These are phyloP conservation scores for Acronicta aceris DNA, from an alignment of 2,888 invertebrate genomes.

Conservation along the genomic window DNA sequence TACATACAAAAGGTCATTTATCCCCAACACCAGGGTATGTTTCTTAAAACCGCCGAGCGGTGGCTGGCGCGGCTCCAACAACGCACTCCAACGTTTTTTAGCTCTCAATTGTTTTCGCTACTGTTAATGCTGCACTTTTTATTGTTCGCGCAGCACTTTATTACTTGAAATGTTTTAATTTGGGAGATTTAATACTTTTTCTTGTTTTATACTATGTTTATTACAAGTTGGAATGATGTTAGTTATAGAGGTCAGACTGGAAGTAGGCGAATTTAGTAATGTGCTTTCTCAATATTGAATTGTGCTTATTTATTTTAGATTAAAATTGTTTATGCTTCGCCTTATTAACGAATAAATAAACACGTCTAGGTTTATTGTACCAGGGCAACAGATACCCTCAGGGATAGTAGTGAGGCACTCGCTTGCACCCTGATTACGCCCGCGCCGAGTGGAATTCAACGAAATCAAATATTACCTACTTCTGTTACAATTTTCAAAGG, in stretches of 20 bases:
- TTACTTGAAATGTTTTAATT: conserved; percentile 53
- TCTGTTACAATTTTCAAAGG: conserved; percentile 14
- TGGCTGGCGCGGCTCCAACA: conserved; percentile 48
- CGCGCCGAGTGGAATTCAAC: conserved; percentile 10
- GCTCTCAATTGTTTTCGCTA: conserved; percentile 54
- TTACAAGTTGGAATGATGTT: conserved; percentile 25
- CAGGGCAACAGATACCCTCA: conserved; percentile 11
- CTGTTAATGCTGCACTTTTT: conserved; percentile 50
- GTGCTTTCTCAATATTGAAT: too few relatives aligned
- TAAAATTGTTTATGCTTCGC: too few relatives aligned
- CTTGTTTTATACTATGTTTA: conserved; percentile 29
- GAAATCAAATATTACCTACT: conserved; percentile 8
- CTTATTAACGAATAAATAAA: conserved; percentile 2
- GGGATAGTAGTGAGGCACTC: conserved; percentile 8
- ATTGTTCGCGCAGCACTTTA: conserved; percentile 47
- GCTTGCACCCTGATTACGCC: conserved; percentile 13
- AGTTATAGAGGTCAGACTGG: conserved; percentile 7
- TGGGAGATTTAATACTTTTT: conserved; percentile 29
- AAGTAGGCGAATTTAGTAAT: neutral
- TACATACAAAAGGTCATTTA: conserved; percentile 44
- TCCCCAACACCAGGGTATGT: conserved; percentile 44
- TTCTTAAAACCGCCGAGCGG: conserved; percentile 40
- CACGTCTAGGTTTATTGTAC: conserved; percentile 12
- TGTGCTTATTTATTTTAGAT: too few relatives aligned
- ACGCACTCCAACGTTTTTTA: conserved; percentile 53